Evolutionary conservation across 1,140 invertebrate species (phyloP).

Genomic region (Pogonognathellus flavescens): DNA sequence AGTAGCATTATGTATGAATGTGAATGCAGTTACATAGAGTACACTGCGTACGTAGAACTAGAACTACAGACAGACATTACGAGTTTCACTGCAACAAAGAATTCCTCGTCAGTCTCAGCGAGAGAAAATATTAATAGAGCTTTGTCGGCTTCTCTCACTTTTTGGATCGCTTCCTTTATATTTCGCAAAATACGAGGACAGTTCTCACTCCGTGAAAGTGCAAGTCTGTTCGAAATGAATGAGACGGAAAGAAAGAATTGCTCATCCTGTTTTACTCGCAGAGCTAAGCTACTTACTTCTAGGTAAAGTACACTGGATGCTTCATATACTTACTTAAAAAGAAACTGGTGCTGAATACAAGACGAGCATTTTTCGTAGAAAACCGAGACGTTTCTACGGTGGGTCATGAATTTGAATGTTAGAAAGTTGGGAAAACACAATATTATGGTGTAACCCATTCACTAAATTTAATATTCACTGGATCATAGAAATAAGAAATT

Average conservation of each 20-base stretch:
- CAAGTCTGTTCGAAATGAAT: constrained; percentile 46
- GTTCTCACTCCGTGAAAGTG: neutral
- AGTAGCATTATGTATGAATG: no score
- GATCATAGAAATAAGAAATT: neutral
- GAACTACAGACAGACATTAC: neutral
- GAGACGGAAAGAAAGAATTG: constrained; percentile 48
- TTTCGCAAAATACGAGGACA: constrained; percentile 29
- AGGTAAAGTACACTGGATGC: neutral
- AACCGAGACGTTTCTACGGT: constrained; percentile 15
- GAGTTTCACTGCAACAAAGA: constrained; percentile 24
- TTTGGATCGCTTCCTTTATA: constrained; percentile 35
- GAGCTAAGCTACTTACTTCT: neutral
- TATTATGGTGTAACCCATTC: neutral
- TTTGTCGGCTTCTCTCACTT: constrained; percentile 22
- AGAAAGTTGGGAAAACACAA: neutral
- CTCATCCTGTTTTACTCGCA: constrained; percentile 3
- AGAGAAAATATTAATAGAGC: constrained; percentile 39
- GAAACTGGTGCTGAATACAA: neutral
- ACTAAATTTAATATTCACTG: neutral
- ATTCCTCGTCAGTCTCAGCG: neutral
- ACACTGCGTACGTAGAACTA: neutral
- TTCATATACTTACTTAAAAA: neutral
- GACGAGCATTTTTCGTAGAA: neutral
- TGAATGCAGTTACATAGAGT: neutral
- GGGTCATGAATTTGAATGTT: constrained; percentile 39